Percentiles rank a stretch among this genome's conserved stretches.
These are phyloP conservation scores for Microcebus ravelobensis DNA, from an alignment of 2,113 vertebrate genomes.

Conservation along the genomic window DNA sequence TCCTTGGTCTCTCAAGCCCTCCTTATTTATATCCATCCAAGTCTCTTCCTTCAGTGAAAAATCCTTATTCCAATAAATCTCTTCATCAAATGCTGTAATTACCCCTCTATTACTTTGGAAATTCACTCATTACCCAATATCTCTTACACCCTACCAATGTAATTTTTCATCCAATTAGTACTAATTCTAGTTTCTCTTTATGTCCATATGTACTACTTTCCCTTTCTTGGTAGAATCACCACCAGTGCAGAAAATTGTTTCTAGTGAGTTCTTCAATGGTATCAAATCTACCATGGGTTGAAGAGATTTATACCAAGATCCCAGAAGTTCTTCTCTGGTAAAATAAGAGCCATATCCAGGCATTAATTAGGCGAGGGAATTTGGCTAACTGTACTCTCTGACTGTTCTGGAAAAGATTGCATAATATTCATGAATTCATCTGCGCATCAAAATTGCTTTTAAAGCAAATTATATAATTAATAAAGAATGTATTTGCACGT, in stretches of 20 bases:
- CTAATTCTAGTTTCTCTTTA: background rate
- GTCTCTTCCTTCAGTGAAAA: conserved; percentile 12
- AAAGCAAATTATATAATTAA: conserved; percentile 70
- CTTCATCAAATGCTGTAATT: background rate
- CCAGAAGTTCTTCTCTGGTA: background rate
- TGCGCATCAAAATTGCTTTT: conserved; percentile 55
- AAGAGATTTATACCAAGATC: background rate
- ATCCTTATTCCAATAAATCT: background rate
- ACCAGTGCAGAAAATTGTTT: background rate
- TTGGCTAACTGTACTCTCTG: background rate
- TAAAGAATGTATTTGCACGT: conserved; percentile 70
- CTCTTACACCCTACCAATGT: background rate
- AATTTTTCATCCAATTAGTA: background rate
- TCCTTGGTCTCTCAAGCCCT: background rate
- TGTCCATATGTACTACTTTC: background rate
- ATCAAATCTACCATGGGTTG: background rate
- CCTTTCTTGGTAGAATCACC: background rate
- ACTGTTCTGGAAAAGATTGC: conserved; percentile 36
- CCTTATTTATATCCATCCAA: background rate
- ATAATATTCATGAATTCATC: conserved; percentile 59
- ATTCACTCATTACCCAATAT: conserved; percentile 5
- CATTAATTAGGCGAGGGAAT: conserved; percentile 41
- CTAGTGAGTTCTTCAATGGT: background rate
- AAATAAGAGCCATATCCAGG: background rate
- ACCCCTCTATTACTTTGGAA: background rate